Evolutionary conservation across 2,888 invertebrate species (phyloP), one percentile per base, ranked within the genome.

Genomic region (Phymatocera aterrima): DNA sequence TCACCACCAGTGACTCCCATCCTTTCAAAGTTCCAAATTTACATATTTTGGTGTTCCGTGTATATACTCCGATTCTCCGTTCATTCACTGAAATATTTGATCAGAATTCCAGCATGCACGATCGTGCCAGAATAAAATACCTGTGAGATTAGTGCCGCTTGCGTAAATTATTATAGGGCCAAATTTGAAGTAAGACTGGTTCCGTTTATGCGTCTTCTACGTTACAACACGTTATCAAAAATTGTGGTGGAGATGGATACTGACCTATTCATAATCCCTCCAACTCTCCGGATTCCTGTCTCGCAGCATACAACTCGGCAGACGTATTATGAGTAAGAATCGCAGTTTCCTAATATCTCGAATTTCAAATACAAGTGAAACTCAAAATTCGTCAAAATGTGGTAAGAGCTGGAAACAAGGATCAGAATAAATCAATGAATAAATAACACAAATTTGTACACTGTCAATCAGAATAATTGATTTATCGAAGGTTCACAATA

Each of bases 401-500:
- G 18, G 3, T 28, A 8, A 65, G 64, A 10, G 24, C 28, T 4
- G 12, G 8, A 60, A 15, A 5, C 60, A 5, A 65, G 40, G 10
- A 3, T 15, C 10, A 5, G 31, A 12, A 51, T 15, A 31, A 21
- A n/a, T 43, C 6, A 24, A 18, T 15, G 51, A 72, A 37, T n/a
- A 2, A 72, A 64, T 61, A 37, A 40, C 21, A 51, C 64, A 15
- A 15, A 64, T 28, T 15, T 57, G 57, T n/a, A n/a, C 28, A 10
- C 21, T 1, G 21, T 8, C 28, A 21, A 65, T 68, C 15, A 68
- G 60, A 37, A 68, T n/a, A n/a, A n/a, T 70, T 48, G 43, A 78
- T 78, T 79, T 78, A 43, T 77, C 21, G 65, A 51, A 21, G 75
- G 37, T 68, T 51, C 43, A 54, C 70, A 65, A 28, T 77, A 70